Percentiles rank a stretch among this genome's conserved stretches.
Evolutionary conservation across 1,140 invertebrate genomes (phyloP).

Genomic region (Pachypsylla venusta): DNA sequence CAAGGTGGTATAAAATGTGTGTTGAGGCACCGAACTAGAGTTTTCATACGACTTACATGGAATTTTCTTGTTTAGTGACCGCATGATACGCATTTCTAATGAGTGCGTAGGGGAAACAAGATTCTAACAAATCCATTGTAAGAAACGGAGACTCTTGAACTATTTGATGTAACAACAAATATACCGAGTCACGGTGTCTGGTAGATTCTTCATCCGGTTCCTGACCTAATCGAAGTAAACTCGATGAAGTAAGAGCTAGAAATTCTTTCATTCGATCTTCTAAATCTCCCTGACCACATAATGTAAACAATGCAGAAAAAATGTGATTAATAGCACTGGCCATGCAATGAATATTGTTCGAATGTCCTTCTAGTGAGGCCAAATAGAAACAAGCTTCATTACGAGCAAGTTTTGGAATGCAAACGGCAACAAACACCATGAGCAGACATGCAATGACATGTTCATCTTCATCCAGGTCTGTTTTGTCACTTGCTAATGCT

Average conservation of each 20-base stretch:
- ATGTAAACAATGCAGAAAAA: conserved; percentile 89
- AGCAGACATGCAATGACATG: conserved; percentile 87
- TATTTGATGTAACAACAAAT: conserved; percentile 85
- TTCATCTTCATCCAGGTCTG: conserved; percentile 77
- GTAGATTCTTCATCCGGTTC: conserved; percentile 90
- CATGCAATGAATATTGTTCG: conserved; percentile 97
- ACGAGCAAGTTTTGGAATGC: conserved; percentile 88
- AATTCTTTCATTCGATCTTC: conserved; percentile 98
- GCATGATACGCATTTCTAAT: conserved; percentile 93
- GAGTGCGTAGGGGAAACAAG: conserved; percentile 93
- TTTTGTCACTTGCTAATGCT: conserved; percentile 73
- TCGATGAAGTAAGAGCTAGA: conserved; percentile 86
- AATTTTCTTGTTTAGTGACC: conserved; percentile 78
- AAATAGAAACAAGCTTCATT: conserved; percentile 77
- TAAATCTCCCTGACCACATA: conserved; percentile 87
- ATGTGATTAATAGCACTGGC: conserved; percentile 92
- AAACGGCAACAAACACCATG: conserved; percentile 98
- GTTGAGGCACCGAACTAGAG: no score
- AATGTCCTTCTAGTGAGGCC: conserved; percentile 84
- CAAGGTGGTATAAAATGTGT: no score
- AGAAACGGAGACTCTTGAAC: conserved; percentile 95
- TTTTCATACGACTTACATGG: no score
- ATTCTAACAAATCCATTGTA: conserved; percentile 94
- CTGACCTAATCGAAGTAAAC: conserved; percentile 80
- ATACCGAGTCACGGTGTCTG: conserved; percentile 88